Percentiles rank a stretch among this genome's conserved stretches.
phyloP scores from a whole-genome alignment of 2,888 invertebrate species.

The Dryococelus australis region DNA sequence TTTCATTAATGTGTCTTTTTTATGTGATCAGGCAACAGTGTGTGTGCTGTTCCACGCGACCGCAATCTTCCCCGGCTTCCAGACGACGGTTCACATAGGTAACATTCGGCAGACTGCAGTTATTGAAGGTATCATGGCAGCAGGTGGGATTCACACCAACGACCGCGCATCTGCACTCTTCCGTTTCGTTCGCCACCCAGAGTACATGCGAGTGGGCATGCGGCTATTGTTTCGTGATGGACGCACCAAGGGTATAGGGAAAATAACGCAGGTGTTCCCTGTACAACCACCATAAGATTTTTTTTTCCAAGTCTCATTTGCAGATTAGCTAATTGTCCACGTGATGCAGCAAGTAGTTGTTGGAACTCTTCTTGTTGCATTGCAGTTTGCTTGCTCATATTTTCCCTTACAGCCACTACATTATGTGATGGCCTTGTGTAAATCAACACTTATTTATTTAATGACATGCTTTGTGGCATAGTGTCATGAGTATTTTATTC shows the following conservation, averaged over 20 bases:
- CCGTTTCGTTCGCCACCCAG: slow-evolving; percentile 88
- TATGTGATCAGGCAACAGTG: slow-evolving; percentile 75
- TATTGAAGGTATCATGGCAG: slow-evolving; percentile 67
- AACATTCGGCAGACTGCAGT: slow-evolving; percentile 93
- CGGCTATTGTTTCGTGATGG: slow-evolving; percentile 85
- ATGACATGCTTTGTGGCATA: too few species aligned
- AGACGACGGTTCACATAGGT: slow-evolving; percentile 94
- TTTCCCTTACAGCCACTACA: not conserved
- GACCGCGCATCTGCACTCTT: slow-evolving; percentile 88
- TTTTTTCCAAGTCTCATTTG: too few species aligned
- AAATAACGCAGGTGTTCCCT: slow-evolving; percentile 79
- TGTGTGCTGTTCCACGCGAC: slow-evolving; percentile 89
- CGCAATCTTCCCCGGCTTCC: slow-evolving; percentile 83
- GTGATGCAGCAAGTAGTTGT: not conserved
- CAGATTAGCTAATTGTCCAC: not conserved
- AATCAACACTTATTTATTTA: not conserved
- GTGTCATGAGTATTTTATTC: too few species aligned
- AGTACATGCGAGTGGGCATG: slow-evolving; percentile 82
- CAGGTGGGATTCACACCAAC: slow-evolving; percentile 77
- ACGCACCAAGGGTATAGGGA: slow-evolving; percentile 85
- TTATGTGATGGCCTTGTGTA: not conserved
- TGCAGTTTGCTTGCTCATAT: not conserved
- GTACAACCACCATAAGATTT: slow-evolving; percentile 31
- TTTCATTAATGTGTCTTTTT: too few species aligned
- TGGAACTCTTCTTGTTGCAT: not conserved